Conservation (phyloP, 2,113 vertebrate species). For the Cynoglossus semilaevis region DNA sequence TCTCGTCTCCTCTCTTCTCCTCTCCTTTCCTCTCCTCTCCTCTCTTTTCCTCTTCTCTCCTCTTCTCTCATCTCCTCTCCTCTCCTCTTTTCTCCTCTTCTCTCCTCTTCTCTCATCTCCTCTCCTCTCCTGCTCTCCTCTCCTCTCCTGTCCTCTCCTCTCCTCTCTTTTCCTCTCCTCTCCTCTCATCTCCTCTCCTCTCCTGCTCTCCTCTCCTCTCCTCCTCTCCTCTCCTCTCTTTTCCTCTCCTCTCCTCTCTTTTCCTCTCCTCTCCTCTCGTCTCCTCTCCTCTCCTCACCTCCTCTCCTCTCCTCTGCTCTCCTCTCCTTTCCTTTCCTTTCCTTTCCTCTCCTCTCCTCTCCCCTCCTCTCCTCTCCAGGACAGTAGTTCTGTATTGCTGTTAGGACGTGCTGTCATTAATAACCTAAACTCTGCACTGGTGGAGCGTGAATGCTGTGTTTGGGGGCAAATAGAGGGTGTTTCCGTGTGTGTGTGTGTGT, state of each 20-base stretch:
- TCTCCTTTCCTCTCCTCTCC: neutral
- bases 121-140: too few species aligned
- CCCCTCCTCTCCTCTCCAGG: constrained; percentile 34
- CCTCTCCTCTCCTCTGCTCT: neutral
- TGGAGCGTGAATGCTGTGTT: constrained; percentile 61
- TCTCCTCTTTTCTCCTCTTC: too few species aligned
- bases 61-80: neutral
- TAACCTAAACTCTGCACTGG: constrained; percentile 63
- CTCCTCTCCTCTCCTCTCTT: neutral
- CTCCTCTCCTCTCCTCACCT: neutral
- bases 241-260: neutral
- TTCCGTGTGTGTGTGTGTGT: constrained; percentile 26
- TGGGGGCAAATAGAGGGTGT: constrained; percentile 66
- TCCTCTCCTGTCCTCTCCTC: neutral
- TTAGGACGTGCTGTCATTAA: constrained; percentile 71
- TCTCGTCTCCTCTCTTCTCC: neutral
- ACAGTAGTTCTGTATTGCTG: constrained; percentile 61
- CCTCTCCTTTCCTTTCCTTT: neutral
- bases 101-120: neutral
- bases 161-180: neutral
- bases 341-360: neutral
- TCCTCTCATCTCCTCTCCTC: neutral
- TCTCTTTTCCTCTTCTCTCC: neutral
- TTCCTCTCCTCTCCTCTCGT: neutral
- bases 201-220: neutral